Evolutionary conservation across 2,113 vertebrate species (phyloP), one percentile per base, ranked within the genome.

Genomic region (Octodon degus): DNA sequence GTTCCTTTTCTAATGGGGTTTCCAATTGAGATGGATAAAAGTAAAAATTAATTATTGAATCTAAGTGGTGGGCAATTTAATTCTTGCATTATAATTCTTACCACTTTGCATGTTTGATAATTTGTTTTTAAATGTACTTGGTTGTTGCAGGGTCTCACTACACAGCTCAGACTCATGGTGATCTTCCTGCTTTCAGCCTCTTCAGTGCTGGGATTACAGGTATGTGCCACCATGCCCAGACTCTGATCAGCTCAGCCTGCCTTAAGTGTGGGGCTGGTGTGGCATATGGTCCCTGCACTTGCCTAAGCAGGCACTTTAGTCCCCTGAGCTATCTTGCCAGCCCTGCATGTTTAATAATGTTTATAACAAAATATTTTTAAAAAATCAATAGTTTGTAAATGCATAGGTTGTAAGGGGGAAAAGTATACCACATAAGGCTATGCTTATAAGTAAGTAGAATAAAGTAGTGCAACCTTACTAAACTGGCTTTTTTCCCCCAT

Each of bases 11-110:
- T 70, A 60, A 70, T 53, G 88, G 17, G 17, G 10, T 53, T 85
- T 85, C 80, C 90, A 93, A 55, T 37, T 53, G 86, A 89, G 89
- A 89, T 53, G 60, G 13, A 34, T 40, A 50, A 89, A 65, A 86
- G 50, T 65, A 87, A 88, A 95, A 92, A 80, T 40, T 40, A 89
- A 93, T 1, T 93, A 22, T 81, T 72, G 80, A 90, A 79, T 80
- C 40, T 53, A 89, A 13, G 14, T 53, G 80, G 47, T 63, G 55
- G 10, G 40, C 80, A 72, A 70, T 14, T 63, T 70, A 63, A 79
- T 79, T 68, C 13, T 70, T 2, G 16, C 62, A 70, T 17, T 80
- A 30, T 89, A 85, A 79, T 79, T 85, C 40, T 50, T 89, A 77
- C 34, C 8, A 85, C 14, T 62, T 85, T 53, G 77, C 50, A n/a